These are phyloP conservation scores for Rhynchonycteris naso DNA, from an alignment of 2,797 vertebrate species.

Conservation along the genomic window DNA sequence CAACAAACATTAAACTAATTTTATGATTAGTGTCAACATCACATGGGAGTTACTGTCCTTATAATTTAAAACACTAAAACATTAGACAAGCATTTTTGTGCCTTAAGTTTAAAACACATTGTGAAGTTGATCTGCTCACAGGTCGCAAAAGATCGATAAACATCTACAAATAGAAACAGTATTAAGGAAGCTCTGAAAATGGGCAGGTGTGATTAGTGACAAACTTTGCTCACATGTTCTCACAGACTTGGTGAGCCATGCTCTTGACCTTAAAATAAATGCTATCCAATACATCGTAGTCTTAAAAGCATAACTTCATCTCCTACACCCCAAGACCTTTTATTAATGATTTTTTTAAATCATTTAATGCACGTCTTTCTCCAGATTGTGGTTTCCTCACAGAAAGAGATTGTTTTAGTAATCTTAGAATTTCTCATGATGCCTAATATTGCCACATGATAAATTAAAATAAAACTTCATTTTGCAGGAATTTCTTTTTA, in stretches of 20 bases:
- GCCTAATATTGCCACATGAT: background rate
- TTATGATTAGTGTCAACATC: background rate
- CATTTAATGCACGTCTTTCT: background rate
- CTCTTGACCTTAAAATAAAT: background rate
- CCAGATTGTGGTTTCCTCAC: background rate
- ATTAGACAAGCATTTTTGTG: background rate
- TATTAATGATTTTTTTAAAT: background rate
- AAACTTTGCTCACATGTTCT: background rate
- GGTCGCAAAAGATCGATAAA: background rate
- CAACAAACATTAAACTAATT: background rate
- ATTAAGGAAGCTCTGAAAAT: background rate
- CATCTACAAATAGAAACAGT: background rate
- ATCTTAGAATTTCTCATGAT: background rate
- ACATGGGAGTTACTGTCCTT: background rate
- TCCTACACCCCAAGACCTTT: background rate
- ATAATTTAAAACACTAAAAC: background rate
- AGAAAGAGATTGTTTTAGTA: background rate
- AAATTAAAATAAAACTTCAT: background rate
- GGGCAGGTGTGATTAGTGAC: background rate
- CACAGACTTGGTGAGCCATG: background rate
- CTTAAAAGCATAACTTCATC: background rate
- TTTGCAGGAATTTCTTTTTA: background rate
- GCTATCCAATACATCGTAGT: background rate
- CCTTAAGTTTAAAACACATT: background rate
- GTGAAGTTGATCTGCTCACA: background rate